These are phyloP conservation scores for Neomonachus schauinslandi DNA, from an alignment of 2,113 vertebrate species.

Conservation along the genomic window DNA sequence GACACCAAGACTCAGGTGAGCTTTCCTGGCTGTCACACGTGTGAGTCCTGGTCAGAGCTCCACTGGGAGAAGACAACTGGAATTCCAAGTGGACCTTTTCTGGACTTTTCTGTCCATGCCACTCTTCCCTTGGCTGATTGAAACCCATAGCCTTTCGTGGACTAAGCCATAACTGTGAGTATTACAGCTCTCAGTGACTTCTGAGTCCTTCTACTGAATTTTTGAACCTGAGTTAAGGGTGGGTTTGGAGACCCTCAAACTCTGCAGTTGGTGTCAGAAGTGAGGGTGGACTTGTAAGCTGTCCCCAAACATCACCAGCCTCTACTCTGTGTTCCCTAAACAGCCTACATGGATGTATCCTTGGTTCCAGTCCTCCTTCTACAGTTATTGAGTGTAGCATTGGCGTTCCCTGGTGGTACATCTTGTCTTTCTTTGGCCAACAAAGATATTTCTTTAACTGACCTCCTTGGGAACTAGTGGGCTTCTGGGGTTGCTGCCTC, in stretches of 20 bases:
- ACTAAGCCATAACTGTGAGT: neutral
- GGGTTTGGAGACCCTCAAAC: neutral
- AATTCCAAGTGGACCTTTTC: rapidly evolving
- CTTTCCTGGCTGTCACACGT: neutral
- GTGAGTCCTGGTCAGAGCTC: neutral
- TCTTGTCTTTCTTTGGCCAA: neutral
- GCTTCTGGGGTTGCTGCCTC: neutral
- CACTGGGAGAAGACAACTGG: neutral
- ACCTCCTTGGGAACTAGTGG: neutral
- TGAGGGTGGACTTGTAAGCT: neutral
- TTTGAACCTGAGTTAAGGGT: neutral
- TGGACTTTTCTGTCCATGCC: neutral
- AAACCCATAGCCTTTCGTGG: neutral
- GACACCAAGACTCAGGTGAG: neutral
- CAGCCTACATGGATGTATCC: rapidly evolving
- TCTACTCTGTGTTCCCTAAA: rapidly evolving
- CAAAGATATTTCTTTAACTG: neutral
- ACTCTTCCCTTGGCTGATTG: neutral
- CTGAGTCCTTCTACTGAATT: neutral
- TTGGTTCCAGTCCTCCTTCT: neutral
- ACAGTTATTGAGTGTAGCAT: rapidly evolving
- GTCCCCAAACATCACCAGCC: neutral
- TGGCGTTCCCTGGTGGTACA: rapidly evolving
- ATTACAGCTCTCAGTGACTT: neutral
- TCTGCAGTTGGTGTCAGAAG: neutral